Evolutionary conservation across 37 sponge, comb jelly and placozoan genomes (phyloP).

Genomic region (Axinella damicornis): DNA sequence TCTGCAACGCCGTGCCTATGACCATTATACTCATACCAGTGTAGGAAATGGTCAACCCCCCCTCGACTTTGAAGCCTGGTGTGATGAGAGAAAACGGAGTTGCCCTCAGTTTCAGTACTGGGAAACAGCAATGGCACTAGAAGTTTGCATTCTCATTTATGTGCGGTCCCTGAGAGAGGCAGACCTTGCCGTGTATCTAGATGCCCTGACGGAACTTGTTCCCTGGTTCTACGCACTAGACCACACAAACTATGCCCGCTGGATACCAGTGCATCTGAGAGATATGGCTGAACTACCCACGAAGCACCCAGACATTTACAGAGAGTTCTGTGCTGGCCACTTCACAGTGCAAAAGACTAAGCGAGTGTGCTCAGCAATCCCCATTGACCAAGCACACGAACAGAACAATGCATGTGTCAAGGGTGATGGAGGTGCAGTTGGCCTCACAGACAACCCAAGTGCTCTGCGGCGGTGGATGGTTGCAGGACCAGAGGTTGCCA

Average conservation of each 20-base stretch:
- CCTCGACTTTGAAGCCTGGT: conserved; percentile 27
- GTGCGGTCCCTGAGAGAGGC: conserved; percentile 33
- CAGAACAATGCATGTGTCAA: conserved; percentile 27
- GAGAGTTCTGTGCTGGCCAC: not conserved
- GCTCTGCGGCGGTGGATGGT: conserved; percentile 43
- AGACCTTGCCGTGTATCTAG: conserved; percentile 29
- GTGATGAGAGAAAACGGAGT: conserved; percentile 21
- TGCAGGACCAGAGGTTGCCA: conserved; percentile 41
- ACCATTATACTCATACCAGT: no score
- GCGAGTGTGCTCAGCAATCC: conserved; percentile 42
- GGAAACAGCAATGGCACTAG: conserved; percentile 30
- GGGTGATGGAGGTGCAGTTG: conserved; percentile 24
- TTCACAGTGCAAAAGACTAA: conserved; percentile 36
- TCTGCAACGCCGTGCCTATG: no score
- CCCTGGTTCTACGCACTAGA: conserved; percentile 29
- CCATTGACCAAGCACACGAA: conserved; percentile 17
- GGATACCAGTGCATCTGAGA: conserved; percentile 23
- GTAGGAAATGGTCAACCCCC: not conserved
- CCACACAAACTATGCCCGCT: conserved; percentile 30
- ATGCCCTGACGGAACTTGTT: conserved; percentile 10
- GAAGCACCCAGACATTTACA: conserved; percentile 3
- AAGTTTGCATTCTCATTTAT: conserved; percentile 24
- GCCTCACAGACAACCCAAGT: conserved; percentile 41
- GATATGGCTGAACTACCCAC: conserved; percentile 22
- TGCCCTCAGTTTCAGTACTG: conserved; percentile 39